Percentiles rank a stretch among this genome's conserved stretches.
Evolutionary conservation across 23 tunicate species (phyloP).

Genomic region (Trididemnum nubilum): DNA sequence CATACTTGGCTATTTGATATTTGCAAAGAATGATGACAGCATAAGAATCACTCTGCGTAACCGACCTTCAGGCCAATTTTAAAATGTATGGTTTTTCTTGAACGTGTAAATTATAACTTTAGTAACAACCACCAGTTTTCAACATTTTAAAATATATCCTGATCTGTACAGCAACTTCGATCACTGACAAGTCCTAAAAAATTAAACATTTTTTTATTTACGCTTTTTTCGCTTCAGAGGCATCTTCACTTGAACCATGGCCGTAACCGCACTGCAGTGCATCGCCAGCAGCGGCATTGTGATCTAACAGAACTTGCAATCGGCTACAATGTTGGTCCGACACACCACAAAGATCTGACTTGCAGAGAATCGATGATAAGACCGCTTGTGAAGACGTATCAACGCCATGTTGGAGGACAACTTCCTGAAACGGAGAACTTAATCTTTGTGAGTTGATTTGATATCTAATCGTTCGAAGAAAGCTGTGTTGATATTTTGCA

Average conservation of each 20-base stretch:
- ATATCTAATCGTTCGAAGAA: too few species aligned
- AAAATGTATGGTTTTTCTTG: too few species aligned
- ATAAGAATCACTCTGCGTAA: too few species aligned
- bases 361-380: constrained; percentile 37
- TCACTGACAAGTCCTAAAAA: too few species aligned
- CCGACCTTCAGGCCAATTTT: too few species aligned
- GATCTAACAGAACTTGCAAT: constrained; percentile 52
- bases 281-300: constrained; percentile 48
- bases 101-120: too few species aligned
- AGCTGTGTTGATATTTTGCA: too few species aligned
- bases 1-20: too few species aligned
- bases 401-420: constrained; percentile 59
- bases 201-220: neutral
- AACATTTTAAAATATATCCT: too few species aligned
- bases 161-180: too few species aligned
- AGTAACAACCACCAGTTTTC: too few species aligned
- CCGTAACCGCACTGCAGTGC: constrained; percentile 51
- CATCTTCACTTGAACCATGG: constrained; percentile 43
- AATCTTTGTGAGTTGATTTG: neutral
- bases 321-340: constrained; percentile 69
- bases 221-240: constrained; percentile 2
- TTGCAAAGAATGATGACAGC: too few species aligned
- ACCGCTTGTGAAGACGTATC: constrained; percentile 54
- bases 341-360: constrained; percentile 26
- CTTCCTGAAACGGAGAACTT: constrained; percentile 51